Conservation (phyloP, 2,113 vertebrate species). For the Scartelaos histophorus region DNA sequence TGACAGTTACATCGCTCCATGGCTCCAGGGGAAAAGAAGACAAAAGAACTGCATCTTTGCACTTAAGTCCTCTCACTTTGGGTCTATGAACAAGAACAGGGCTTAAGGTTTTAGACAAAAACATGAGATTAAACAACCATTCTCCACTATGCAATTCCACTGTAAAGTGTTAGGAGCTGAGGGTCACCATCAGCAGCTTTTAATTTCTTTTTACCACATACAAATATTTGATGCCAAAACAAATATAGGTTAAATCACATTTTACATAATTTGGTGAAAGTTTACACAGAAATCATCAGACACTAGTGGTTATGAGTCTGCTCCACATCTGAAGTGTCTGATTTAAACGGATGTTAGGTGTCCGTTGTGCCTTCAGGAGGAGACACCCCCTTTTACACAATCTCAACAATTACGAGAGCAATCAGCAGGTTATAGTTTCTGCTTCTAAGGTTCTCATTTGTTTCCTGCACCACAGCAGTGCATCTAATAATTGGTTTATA, state of each 20-base stretch:
- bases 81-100: slow-evolving; percentile 37
- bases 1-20: slow-evolving; percentile 74
- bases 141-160: not conserved
- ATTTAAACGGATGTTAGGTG: not conserved
- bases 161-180: not conserved
- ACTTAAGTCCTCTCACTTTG: slow-evolving; percentile 62
- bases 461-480: not conserved
- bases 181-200: not conserved
- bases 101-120: not conserved
- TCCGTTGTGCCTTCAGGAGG: slow-evolving; percentile 7
- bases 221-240: not conserved
- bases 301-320: not conserved
- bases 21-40: slow-evolving; percentile 71
- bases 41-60: slow-evolving; percentile 71
- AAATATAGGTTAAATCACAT: not conserved
- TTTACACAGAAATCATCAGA: not conserved
- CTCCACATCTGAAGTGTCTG: slow-evolving; percentile 1
- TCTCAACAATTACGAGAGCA: slow-evolving; percentile 1
- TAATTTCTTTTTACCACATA: not conserved
- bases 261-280: not conserved
- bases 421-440: not conserved
- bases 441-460: not conserved
- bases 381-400: not conserved
- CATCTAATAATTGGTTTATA: not conserved
- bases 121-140: not conserved